Base-by-base conservation (phyloP, 2,888 invertebrate species). In the Chrysolina oricalcia region DNA sequence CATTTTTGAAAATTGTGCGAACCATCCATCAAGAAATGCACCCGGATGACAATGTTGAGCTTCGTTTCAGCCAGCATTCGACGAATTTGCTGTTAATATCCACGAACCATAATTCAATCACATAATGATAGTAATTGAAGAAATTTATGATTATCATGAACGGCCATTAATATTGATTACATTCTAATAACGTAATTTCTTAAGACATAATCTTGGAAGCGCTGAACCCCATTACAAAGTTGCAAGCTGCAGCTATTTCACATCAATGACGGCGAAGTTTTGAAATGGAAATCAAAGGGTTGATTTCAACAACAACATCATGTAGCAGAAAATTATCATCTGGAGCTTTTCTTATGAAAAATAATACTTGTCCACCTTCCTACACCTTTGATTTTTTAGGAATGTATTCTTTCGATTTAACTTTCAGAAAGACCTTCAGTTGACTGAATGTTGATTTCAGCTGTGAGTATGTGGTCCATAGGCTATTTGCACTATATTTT, bases 151-250 rank as follows among this genome's bases (percentile, higher is more conserved):
- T 53, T 53, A 53, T 53, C 11, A 53, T 21, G 53, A 19, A 13
- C 11, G 53, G 53, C 53, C 19, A 21, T 53, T 53, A 53, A 53
- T 53, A 53, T 53, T 53, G 53, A 53, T 53, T 53, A 53, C 53
- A 53, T 53, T 19, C 19, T 53, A 21, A 53, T 13, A 13, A 11
- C 19, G 53, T 53, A 21, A 23, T 19, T 53, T 53, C 13, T 53
- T 53, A 1, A 11, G 53, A 21, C 13, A 23, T 53, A 23, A 53
- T 21, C 53, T 53, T 21, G 13, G 15, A 53, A 17, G 21, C 21
- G 53, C 21, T 21, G 53, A 53, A 48, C 48, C 15, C 48, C 8
- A 21, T 53, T 53, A 53, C 53, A 23, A 53, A 21, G 53, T 53
- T 53, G 53, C 3, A 19, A 53, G 21, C 53, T 53, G 21, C 5